Conservation (phyloP, 2,113 vertebrate genomes). For the Ictalurus furcatus region DNA sequence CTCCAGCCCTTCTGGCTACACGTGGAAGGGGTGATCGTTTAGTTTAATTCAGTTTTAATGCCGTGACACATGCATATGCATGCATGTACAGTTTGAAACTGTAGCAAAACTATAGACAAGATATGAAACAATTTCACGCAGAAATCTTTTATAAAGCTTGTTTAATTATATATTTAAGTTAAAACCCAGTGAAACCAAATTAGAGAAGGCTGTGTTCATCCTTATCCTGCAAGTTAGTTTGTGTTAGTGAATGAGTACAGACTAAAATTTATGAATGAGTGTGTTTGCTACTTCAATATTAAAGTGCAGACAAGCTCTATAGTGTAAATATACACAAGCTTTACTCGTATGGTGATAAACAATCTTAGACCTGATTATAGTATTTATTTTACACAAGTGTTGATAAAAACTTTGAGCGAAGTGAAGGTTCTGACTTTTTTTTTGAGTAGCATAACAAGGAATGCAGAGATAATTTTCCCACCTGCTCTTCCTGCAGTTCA, state of each 20-base stretch:
- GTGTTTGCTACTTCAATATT: not conserved
- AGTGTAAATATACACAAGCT: not conserved
- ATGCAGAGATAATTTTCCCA: constrained; percentile 35
- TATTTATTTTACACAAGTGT: not conserved
- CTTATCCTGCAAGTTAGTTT: not conserved
- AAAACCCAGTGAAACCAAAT: not conserved
- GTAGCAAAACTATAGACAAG: not conserved
- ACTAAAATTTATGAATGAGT: not conserved
- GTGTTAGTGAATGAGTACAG: not conserved
- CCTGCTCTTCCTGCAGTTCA: constrained; percentile 59
- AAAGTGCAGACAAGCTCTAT: not conserved
- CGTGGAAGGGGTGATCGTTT: not conserved
- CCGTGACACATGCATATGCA: not conserved
- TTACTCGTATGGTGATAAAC: not conserved
- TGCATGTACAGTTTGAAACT: not conserved
- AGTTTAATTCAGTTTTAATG: not conserved
- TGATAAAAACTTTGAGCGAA: not conserved
- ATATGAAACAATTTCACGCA: not conserved
- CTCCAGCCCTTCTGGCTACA: constrained; percentile 61
- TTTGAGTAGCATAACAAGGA: not conserved
- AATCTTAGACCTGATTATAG: not conserved
- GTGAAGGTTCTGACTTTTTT: too few relatives aligned
- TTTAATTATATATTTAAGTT: not conserved
- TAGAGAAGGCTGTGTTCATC: not conserved
- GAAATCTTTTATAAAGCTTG: not conserved